Base-by-base conservation (phyloP, 1,140 invertebrate species). In the Caerostris extrusa region DNA sequence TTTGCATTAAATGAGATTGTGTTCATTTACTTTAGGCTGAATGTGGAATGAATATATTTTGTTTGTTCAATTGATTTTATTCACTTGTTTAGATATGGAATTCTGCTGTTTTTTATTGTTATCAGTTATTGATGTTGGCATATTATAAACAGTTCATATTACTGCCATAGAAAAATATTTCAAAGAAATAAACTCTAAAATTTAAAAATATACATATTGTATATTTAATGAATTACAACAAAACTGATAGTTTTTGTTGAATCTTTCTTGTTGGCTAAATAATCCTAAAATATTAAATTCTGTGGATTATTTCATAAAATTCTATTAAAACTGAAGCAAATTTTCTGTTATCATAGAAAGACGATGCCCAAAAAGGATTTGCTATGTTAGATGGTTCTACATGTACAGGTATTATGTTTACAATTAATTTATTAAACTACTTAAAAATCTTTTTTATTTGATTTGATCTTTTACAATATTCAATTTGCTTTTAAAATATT, bases 341-440 rank as follows among this genome's bases (percentile, higher is more conserved):
- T 14, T 17, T 90, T 90, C 58, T 89, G 50, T 89, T 86, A 95
- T 95, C 91, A 93, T 56, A 95, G 90, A 95, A 58, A 60, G 61
- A 3, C 90, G 90, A 83, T 95, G 94, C 14, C 93, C 93, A 7
- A 95, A n/a, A 94, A 77, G 94, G 94, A 12, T 94, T 82, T 91
- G 93, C 90, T 7, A 95, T 95, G 93, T 12, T 95, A 34, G 96
- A 96, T 91, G 94, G 95, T 34, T 95, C 95, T 58, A 89, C 95
- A 95, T 93, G 92, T 5, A 93, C 86, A 67, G 93, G 93, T 93
- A 93, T 3, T 57, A 19, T 0, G 50, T 19, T 55, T 34, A 53
- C 7, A 85, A 57, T n/a, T 85, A 56, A 58, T 56, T 19, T 34
- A n/a, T 5, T 77, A 3, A 3, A 57, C 55, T 7, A 2, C 34